A percentile compares a stretch with the other conserved stretches of the same genome.
phyloP scores from a whole-genome alignment of 2,888 invertebrate genomes.

The Thyatira batis region DNA sequence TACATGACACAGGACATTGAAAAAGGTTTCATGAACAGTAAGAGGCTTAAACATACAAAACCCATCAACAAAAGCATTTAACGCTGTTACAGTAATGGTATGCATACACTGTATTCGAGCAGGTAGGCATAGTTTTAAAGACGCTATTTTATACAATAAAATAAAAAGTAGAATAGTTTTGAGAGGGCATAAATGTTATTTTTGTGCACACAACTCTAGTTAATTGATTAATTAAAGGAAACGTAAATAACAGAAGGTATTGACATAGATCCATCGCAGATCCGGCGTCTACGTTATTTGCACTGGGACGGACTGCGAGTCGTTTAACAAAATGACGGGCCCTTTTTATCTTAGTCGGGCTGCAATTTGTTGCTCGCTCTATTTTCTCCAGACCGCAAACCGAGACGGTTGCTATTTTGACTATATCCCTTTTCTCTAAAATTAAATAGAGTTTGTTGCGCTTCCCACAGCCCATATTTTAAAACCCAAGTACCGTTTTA shows the following conservation, averaged over 20 bases:
- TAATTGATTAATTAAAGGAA: neutral
- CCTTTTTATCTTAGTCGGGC: conserved; percentile 78
- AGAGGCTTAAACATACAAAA: neutral
- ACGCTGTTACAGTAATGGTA: neutral
- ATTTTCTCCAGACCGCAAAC: conserved; percentile 72
- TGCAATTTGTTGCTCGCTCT: conserved; percentile 75
- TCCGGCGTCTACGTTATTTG: conserved; percentile 57
- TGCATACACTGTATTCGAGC: neutral
- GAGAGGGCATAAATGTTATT: too few relatives aligned
- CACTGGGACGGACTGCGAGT: conserved; percentile 59
- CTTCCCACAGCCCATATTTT: conserved; percentile 19
- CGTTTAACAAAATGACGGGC: conserved; percentile 79
- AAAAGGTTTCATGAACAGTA: neutral
- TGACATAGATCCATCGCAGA: conserved; percentile 43
- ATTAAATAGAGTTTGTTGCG: conserved; percentile 56
- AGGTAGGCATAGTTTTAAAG: too few relatives aligned
- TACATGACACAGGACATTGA: too few relatives aligned
- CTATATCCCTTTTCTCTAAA: conserved; percentile 63
- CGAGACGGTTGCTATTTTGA: conserved; percentile 65
- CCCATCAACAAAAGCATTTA: neutral
- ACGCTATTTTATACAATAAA: too few relatives aligned
- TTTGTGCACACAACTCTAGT: too few relatives aligned
- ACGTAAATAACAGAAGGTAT: conserved; percentile 23
- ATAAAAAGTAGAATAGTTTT: too few relatives aligned
- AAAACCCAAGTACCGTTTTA: conserved; percentile 13